These are phyloP conservation scores for Triplophysa dalaica DNA, from an alignment of 2,113 vertebrate species.

Conservation along the genomic window DNA sequence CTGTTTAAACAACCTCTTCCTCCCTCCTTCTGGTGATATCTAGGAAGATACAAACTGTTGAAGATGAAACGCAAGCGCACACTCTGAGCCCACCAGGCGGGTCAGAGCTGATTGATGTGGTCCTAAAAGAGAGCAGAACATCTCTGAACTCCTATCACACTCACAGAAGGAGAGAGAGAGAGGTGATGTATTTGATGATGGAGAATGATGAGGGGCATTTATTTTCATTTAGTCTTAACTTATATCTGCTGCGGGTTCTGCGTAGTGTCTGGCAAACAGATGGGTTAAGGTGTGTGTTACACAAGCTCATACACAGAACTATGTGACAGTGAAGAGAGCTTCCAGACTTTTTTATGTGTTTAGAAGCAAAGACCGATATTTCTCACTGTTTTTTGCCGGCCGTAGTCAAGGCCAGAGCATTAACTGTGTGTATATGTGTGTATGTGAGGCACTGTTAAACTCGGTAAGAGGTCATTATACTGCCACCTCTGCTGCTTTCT, in stretches of 20 bases:
- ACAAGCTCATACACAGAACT: conserved; percentile 3
- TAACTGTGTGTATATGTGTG: conserved; percentile 11
- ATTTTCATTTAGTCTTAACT: conserved; percentile 43
- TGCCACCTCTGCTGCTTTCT: conserved; percentile 21
- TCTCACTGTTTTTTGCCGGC: conserved; percentile 5
- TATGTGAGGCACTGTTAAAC: conserved; percentile 24
- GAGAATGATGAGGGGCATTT: conserved; percentile 42
- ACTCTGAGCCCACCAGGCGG: conserved; percentile 22
- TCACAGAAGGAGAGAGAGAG: conserved; percentile 12
- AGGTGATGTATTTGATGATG: conserved; percentile 38
- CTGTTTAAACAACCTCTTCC: conserved; percentile 38
- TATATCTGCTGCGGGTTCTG: conserved; percentile 35
- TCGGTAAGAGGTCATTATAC: conserved; percentile 48
- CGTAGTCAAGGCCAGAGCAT: conserved; percentile 1
- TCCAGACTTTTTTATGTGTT: conserved; percentile 30
- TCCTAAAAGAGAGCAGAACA: conserved; percentile 35
- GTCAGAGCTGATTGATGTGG: conserved; percentile 33
- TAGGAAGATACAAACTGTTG: conserved; percentile 28
- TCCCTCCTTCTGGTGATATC: conserved; percentile 20
- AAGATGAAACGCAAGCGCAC: conserved; percentile 33
- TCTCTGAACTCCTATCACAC: conserved; percentile 37
- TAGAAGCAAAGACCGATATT: conserved; percentile 32
- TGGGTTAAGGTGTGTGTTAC: conserved; percentile 32
- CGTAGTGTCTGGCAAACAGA: conserved; percentile 37
- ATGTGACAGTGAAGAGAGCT: conserved; percentile 38